Conservation (phyloP, 2,797 vertebrate genomes). For the Cygnus olor region DNA sequence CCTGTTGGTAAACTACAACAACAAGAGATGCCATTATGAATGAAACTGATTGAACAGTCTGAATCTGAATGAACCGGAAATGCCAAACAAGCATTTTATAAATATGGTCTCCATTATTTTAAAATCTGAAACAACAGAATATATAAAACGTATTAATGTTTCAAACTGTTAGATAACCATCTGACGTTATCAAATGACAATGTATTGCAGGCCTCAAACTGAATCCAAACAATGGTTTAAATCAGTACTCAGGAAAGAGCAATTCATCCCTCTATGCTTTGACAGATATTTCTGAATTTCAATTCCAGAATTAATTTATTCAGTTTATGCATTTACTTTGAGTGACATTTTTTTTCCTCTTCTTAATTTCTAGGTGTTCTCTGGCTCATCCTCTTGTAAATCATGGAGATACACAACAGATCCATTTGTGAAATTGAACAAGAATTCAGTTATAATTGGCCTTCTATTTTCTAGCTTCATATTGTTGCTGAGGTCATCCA, state of each 20-base stretch:
- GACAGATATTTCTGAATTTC: not conserved
- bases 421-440: not conserved
- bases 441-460: not conserved
- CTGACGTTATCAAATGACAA: not conserved
- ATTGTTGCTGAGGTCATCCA: not conserved
- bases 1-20: not conserved
- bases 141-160: not conserved
- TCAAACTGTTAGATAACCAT: not conserved
- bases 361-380: not conserved
- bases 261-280: not conserved
- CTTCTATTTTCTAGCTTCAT: not conserved
- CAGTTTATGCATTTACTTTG: not conserved
- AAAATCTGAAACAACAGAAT: not conserved
- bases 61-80: not conserved
- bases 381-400: not conserved
- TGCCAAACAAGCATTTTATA: not conserved
- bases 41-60: too few species aligned
- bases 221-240: not conserved
- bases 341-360: not conserved
- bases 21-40: not conserved
- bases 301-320: not conserved
- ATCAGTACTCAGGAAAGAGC: not conserved
- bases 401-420: not conserved
- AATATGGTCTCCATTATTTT: not conserved
- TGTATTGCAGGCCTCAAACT: not conserved